Percentiles rank a stretch among this genome's conserved stretches.
Conservation (phyloP, 2,888 invertebrate genomes). For the Noctua fimbriata region DNA sequence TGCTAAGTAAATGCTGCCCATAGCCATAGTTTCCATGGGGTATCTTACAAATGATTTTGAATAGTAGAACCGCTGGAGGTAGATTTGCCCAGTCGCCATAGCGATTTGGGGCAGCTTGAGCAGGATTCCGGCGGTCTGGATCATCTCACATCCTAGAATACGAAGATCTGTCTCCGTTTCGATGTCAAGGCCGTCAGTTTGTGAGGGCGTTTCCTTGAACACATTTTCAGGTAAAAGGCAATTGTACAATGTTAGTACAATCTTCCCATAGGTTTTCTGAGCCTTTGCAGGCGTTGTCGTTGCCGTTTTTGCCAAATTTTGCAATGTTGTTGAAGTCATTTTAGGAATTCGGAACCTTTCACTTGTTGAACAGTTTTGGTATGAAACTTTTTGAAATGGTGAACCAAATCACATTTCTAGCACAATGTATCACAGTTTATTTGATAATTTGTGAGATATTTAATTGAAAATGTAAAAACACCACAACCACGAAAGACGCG, state of each 20-base stretch:
- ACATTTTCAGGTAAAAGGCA: constrained; percentile 97
- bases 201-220: constrained; percentile 97
- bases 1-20: constrained; percentile 99
- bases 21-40: constrained; percentile 99
- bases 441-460: constrained; percentile 30
- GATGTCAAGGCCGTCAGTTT: constrained; percentile 96
- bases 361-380: constrained; percentile 59
- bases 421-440: constrained; percentile 20
- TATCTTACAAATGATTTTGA: constrained; percentile 99
- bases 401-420: constrained; percentile 31
- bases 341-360: constrained; percentile 67
- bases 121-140: constrained; percentile 99
- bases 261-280: constrained; percentile 94
- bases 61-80: constrained; percentile 99
- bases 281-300: constrained; percentile 78
- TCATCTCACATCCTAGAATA: constrained; percentile 98
- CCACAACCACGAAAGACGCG: no score
- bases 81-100: constrained; percentile 99
- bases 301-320: constrained; percentile 80
- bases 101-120: constrained; percentile 99
- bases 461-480: constrained; percentile 25
- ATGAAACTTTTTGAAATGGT: constrained; percentile 4
- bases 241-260: constrained; percentile 97
- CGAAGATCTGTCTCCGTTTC: constrained; percentile 98
- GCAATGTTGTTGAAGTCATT: constrained; percentile 84